Base-by-base conservation (phyloP, 2,797 vertebrate genomes). In the Anisognathus igniventris region DNA sequence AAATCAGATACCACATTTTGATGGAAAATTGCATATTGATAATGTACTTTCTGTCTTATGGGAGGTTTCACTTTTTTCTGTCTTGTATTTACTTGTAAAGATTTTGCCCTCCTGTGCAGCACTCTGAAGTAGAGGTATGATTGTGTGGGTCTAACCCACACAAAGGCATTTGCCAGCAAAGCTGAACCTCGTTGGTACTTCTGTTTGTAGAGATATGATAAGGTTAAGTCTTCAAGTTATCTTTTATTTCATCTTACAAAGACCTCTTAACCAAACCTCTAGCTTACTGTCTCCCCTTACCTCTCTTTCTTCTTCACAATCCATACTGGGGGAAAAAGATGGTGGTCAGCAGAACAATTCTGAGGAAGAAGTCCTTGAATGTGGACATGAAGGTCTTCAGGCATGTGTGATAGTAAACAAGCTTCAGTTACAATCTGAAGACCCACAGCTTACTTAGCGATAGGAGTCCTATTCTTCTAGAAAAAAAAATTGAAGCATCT, bases 1-100 rank as follows among this genome's bases (percentile, higher is more conserved):
- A 61, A 71, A 61, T 44, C 18, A 22, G 56, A 44, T 70, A 73
- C 40, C 73, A 54, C 74, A 27, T 66, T 94, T 96, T 90, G 35
- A 80, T 73, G 50, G 79, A 86, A 90, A 96, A 96, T 94, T 95
- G 56, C 90, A 64, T 84, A 39, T 72, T 28, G 62, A 33, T 92
- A 80, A 93, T 95, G 73, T 95, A 68, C 94, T 94, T 94, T 87
- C 42, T 87, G 42, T 44, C 83, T 94, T 95, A 72, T 9, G 6
- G 22, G 54, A 65, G 54, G 20, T 95, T 96, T 89, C 39, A 45
- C 7, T 85, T 94, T 92, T 79, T 47, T 94, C 90, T 93, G 30
- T 88, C 15, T 70, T 81, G 57, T 74, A 78, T 82, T 77, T 89
- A 47, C 77, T n/a, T 70, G 23, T 74, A 68, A 64, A 86, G 24